Conservation (phyloP, 2,113 vertebrate species). For the Sorex araneus region DNA sequence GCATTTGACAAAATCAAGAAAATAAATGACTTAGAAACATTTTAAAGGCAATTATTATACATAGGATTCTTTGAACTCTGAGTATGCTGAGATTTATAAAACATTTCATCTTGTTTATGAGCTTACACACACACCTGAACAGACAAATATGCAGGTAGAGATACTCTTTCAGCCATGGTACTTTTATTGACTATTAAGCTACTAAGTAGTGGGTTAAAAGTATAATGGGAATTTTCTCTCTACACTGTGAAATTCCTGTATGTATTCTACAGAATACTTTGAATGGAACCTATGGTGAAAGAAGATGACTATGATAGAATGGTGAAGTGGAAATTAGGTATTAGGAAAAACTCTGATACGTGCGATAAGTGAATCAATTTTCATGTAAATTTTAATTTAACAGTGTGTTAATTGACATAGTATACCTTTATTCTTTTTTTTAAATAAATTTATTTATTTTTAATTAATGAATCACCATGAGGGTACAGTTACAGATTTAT, state of each 20-base stretch:
- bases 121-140: background rate
- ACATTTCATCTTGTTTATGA: background rate
- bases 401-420: background rate
- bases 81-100: background rate
- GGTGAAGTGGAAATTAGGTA: background rate
- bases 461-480: too few relatives aligned
- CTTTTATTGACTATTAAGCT: background rate
- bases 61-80: background rate
- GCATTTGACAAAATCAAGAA: background rate
- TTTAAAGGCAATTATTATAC: background rate
- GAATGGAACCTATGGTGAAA: background rate
- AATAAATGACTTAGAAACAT: background rate
- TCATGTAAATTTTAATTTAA: background rate
- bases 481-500: too few relatives aligned
- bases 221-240: background rate
- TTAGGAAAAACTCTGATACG: conserved; percentile 1
- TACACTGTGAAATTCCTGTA: background rate
- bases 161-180: background rate
- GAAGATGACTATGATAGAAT: background rate
- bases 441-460: too few relatives aligned
- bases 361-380: background rate
- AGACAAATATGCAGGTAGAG: background rate
- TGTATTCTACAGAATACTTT: conserved; percentile 13
- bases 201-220: background rate
- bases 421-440: background rate